These are phyloP conservation scores for Pundamilia nyererei DNA, from an alignment of 2,113 vertebrate species.

Conservation along the genomic window DNA sequence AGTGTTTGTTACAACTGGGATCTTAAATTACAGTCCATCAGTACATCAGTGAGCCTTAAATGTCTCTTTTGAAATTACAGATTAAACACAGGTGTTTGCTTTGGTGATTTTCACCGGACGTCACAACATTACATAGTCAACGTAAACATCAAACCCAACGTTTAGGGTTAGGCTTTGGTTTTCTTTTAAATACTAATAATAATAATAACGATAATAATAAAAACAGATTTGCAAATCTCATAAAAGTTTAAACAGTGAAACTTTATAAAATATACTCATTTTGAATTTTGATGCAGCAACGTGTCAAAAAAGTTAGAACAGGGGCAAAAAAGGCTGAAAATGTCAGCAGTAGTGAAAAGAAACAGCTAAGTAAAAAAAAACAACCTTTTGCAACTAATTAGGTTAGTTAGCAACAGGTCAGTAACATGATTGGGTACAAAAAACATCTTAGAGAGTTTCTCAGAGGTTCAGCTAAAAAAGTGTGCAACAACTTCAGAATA, in stretches of 20 bases:
- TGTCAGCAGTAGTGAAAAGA: neutral
- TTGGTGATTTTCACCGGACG: neutral
- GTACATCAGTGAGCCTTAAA: neutral
- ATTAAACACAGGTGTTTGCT: neutral
- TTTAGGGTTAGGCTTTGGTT: neutral
- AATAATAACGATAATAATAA: accelerated
- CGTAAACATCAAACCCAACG: accelerated
- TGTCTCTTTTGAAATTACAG: neutral
- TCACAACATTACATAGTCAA: neutral
- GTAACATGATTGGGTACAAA: neutral
- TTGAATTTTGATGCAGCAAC: neutral
- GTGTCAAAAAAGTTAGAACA: neutral
- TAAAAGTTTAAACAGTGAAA: neutral
- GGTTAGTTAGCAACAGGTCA: neutral
- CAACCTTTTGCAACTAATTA: neutral
- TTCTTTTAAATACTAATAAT: neutral
- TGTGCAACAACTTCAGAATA: neutral
- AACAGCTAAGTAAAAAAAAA: neutral
- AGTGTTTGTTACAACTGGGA: neutral
- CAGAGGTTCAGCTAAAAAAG: neutral
- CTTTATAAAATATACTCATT: neutral
- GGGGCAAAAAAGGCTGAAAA: neutral
- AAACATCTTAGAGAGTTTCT: neutral
- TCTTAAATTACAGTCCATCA: neutral
- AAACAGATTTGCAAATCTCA: neutral